These are phyloP conservation scores for Megaptera novaeangliae DNA, from an alignment of 2,113 vertebrate genomes.

Conservation along the genomic window DNA sequence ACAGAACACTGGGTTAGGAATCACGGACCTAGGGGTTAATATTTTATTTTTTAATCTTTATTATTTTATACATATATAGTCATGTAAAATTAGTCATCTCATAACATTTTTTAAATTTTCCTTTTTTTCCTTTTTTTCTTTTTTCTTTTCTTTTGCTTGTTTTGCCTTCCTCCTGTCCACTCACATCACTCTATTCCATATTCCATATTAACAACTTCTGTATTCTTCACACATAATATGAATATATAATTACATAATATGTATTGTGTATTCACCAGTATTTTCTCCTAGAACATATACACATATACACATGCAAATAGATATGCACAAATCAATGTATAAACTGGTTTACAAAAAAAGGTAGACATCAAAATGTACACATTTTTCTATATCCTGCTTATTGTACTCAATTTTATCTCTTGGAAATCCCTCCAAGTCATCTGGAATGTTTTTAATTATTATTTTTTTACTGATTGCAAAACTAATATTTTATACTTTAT, in stretches of 20 bases:
- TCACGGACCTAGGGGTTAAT: not conserved
- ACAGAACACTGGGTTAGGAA: not conserved
- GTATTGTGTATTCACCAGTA: not conserved
- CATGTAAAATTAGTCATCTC: not conserved
- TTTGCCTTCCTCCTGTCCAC: not conserved
- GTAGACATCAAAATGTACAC: not conserved
- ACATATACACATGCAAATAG: not conserved
- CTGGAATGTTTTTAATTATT: not conserved
- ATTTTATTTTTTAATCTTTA: not conserved
- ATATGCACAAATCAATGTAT: not conserved
- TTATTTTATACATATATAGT: not conserved
- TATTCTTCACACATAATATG: not conserved
- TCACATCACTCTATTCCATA: not conserved
- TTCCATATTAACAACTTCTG: not conserved
- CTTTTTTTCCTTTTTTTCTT: not conserved
- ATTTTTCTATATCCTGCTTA: not conserved
- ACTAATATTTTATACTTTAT: not conserved
- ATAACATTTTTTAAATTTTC: not conserved
- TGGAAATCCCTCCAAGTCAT: not conserved
- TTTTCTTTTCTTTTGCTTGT: not conserved
- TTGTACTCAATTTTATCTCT: not conserved
- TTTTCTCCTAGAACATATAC: not conserved
- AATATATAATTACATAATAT: not conserved
- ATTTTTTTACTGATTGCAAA: not conserved
- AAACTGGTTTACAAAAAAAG: not conserved